These are phyloP conservation scores for Ctenosaura bakeri DNA, from an alignment of 2,797 vertebrate genomes.

Conservation along the genomic window DNA sequence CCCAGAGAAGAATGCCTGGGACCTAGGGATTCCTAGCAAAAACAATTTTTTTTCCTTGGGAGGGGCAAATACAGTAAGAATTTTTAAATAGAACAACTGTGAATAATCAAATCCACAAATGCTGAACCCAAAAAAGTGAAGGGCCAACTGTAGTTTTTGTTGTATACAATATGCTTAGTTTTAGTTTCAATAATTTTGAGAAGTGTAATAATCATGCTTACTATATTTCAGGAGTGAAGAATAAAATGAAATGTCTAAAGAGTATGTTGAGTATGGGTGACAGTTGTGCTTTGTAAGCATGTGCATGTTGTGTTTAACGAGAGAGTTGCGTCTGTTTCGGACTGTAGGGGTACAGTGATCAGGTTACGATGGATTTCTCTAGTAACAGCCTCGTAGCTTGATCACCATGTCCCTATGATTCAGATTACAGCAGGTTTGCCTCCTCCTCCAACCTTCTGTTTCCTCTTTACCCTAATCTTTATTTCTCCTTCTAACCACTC, in stretches of 20 bases:
- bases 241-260: conserved; percentile 83
- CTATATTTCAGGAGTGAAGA: conserved; percentile 82
- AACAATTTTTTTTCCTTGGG: too few relatives aligned
- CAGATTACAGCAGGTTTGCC: conserved; percentile 63
- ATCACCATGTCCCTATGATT: conserved; percentile 77
- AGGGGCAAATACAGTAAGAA: too few relatives aligned
- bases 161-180: conserved; percentile 16
- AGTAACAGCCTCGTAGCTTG: conserved; percentile 74
- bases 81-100: too few relatives aligned
- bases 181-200: not conserved
- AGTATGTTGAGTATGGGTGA: conserved; percentile 77
- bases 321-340: conserved; percentile 66
- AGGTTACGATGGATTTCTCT: conserved; percentile 76
- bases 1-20: too few relatives aligned
- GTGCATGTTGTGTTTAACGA: conserved; percentile 62
- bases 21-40: too few relatives aligned
- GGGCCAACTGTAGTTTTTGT: not conserved
- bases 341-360: conserved; percentile 81
- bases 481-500: conserved; percentile 35
- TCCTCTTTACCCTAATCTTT: not conserved
- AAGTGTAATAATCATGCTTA: conserved; percentile 63
- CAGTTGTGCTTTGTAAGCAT: conserved; percentile 71
- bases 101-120: too few relatives aligned
- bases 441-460: conserved; percentile 18
- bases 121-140: too few relatives aligned